Conservation (phyloP, 2,888 invertebrate genomes). For the Drosophila mimetica region DNA sequence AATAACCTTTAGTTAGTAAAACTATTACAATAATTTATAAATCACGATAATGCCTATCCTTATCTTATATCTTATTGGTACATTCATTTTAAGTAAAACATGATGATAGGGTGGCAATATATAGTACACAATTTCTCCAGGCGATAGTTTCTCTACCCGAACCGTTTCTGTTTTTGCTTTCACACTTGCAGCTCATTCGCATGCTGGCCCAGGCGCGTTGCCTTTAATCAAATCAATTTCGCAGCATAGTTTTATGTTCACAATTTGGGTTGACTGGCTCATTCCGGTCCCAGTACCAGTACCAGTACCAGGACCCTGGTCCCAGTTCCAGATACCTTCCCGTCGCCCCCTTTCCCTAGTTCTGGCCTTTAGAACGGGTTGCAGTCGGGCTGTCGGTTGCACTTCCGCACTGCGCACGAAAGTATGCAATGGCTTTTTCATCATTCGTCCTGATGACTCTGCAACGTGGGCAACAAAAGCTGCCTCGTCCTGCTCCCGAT, state of each 20-base stretch:
- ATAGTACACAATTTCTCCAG: background rate
- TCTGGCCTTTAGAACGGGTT: conserved; percentile 19
- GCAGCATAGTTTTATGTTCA: conserved; percentile 77
- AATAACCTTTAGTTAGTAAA: no score
- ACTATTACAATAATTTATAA: no score
- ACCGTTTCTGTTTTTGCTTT: conserved; percentile 3
- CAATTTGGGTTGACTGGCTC: conserved; percentile 72
- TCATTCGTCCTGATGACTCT: conserved; percentile 71
- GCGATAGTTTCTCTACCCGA: background rate
- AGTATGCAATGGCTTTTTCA: conserved; percentile 77
- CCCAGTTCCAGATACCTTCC: conserved; percentile 3
- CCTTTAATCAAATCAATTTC: conserved; percentile 80
- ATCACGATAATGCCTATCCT: no score
- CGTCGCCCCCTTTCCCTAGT: background rate
- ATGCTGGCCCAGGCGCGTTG: conserved; percentile 66
- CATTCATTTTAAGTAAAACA: background rate
- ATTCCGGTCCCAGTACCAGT: no score
- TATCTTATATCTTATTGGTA: no score
- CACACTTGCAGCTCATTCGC: conserved; percentile 57
- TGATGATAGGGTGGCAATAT: background rate
- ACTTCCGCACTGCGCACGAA: conserved; percentile 72
- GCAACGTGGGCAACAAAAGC: conserved; percentile 72
- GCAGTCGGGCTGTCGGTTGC: conserved; percentile 45
- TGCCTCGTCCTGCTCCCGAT: conserved; percentile 23
- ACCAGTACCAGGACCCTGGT: conserved; percentile 2